A percentile compares a stretch with the other conserved stretches of the same genome.
phyloP scores from a whole-genome alignment of 1,140 invertebrate genomes.

The Popillia japonica region DNA sequence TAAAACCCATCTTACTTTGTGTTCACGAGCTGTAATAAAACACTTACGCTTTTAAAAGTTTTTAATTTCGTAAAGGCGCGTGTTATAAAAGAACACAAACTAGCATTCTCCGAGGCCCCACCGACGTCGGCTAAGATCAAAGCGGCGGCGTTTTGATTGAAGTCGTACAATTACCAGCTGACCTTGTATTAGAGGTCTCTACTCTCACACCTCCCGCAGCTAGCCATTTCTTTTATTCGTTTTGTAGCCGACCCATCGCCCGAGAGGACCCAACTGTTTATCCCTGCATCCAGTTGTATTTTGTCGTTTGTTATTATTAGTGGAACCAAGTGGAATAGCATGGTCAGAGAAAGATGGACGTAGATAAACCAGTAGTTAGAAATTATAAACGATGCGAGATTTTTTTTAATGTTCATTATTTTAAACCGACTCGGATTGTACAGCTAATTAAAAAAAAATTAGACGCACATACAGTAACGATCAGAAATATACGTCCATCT shows the following conservation, averaged over 20 bases:
- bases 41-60: conserved; percentile 22
- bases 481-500: no score
- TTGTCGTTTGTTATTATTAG: no score
- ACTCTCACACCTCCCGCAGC: conserved; percentile 45
- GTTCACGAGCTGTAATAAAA: conserved; percentile 8
- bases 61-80: conserved; percentile 10
- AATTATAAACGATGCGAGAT: conserved; percentile 13
- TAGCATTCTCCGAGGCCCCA: conserved; percentile 32
- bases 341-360: background rate
- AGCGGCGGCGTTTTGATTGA: conserved; percentile 41
- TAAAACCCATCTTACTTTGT: background rate
- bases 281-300: background rate
- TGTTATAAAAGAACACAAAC: conserved; percentile 20
- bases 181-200: conserved; percentile 42
- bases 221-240: conserved; percentile 35
- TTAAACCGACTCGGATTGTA: no score
- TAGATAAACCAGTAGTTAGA: conserved; percentile 18
- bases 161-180: conserved; percentile 43
- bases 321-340: no score
- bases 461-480: no score
- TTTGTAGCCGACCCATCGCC: conserved; percentile 14
- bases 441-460: no score
- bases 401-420: conserved; percentile 24
- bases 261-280: conserved; percentile 19
- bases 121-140: conserved; percentile 39